Conservation (phyloP, 2,797 vertebrate species). For the Oophaga sylvatica region DNA sequence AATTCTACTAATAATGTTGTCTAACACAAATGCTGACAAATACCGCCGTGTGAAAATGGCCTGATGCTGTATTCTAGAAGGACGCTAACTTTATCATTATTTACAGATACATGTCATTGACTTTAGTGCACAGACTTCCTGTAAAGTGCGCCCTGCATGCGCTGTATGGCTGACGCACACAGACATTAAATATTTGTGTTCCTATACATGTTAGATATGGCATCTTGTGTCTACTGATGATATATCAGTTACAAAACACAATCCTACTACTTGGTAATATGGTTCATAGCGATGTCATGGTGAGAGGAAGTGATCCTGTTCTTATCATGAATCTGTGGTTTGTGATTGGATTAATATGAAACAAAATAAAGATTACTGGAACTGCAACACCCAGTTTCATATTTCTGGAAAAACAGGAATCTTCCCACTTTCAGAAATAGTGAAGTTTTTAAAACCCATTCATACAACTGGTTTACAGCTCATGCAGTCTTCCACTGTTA, state of each 20-base stretch:
- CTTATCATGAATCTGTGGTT: background rate
- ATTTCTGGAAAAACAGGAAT: background rate
- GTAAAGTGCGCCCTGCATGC: background rate
- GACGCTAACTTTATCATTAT: background rate
- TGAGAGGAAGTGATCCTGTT: conserved; percentile 6
- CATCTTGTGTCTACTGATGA: background rate
- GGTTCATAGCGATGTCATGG: background rate
- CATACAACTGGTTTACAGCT: background rate
- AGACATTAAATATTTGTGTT: background rate
- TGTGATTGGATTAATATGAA: background rate
- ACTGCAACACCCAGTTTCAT: background rate
- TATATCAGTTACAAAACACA: background rate
- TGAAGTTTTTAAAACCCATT: background rate
- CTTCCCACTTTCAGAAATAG: background rate
- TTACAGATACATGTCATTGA: too few species aligned
- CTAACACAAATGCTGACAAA: too few species aligned
- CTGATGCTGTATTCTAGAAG: background rate
- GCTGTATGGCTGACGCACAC: too few species aligned
- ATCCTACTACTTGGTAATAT: background rate
- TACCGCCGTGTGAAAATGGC: too few species aligned
- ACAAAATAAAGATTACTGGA: background rate
- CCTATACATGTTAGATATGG: background rate
- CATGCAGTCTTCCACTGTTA: background rate
- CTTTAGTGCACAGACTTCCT: background rate
- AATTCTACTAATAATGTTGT: too few species aligned